Percentiles rank a stretch among this genome's conserved stretches.
Conservation (phyloP, 2,113 vertebrate genomes). For the Hippocampus mohnikei region DNA sequence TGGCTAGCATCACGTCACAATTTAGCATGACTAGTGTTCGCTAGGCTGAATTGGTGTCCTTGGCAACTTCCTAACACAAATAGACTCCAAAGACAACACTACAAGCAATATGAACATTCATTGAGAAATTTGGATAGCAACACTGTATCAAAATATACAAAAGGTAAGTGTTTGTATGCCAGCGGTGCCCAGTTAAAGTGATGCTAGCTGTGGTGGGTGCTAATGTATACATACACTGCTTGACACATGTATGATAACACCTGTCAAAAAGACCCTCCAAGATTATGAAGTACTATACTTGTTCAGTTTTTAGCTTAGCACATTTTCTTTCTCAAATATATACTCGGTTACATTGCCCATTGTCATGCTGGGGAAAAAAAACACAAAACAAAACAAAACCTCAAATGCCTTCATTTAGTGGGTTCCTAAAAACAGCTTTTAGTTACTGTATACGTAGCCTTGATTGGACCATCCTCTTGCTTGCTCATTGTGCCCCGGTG, state of each 20-base stretch:
- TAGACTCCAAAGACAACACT: too few relatives aligned
- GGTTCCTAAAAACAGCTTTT: background rate
- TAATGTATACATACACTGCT: background rate
- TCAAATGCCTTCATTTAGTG: constrained; percentile 6
- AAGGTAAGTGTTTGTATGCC: too few relatives aligned
- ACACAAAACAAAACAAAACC: background rate
- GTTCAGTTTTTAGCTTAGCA: background rate
- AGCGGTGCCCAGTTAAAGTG: too few relatives aligned
- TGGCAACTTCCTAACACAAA: too few relatives aligned
- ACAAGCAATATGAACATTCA: too few relatives aligned
- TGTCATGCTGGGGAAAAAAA: background rate
- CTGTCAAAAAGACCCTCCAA: background rate
- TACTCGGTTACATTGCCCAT: background rate
- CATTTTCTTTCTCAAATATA: background rate
- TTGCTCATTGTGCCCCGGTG: constrained; percentile 37
- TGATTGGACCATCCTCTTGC: constrained; percentile 48
- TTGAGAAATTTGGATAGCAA: too few relatives aligned
- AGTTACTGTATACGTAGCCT: constrained; percentile 16
- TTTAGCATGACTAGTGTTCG: too few relatives aligned
- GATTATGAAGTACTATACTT: background rate
- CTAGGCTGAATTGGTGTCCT: too few relatives aligned
- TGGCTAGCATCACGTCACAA: too few relatives aligned
- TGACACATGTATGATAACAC: background rate
- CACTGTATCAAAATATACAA: too few relatives aligned
- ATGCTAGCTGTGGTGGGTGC: background rate